phyloP scores from a whole-genome alignment of 2,113 vertebrate genomes.

The Puntigrus tetrazona region DNA sequence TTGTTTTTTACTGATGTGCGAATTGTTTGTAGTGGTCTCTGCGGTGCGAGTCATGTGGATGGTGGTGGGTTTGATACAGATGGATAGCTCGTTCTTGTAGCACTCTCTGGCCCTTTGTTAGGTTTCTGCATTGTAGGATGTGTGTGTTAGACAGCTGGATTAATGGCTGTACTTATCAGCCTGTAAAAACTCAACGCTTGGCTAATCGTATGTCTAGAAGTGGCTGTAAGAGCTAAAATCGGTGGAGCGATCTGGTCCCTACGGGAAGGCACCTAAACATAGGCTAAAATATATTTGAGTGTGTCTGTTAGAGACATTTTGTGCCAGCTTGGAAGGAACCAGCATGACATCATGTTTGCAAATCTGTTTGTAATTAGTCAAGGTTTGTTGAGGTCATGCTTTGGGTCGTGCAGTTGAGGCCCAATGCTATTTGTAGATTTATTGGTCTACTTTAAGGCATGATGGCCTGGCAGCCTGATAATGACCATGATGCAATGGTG shows the following conservation, averaged over 20 bases:
- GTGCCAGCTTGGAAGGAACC: slow-evolving; percentile 5
- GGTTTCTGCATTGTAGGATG: slow-evolving; percentile 51
- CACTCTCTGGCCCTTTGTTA: slow-evolving; percentile 38
- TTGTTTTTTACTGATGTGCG: neutral
- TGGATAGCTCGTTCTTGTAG: slow-evolving; percentile 40
- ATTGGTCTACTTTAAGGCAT: slow-evolving; percentile 9
- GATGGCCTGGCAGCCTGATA: neutral
- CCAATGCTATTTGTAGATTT: slow-evolving; percentile 42
- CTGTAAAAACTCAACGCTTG: slow-evolving; percentile 46
- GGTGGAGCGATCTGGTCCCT: slow-evolving; percentile 29
- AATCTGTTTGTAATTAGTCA: slow-evolving; percentile 33
- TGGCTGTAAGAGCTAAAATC: slow-evolving; percentile 27
- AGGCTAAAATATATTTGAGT: neutral
- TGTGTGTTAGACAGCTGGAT: slow-evolving; percentile 45
- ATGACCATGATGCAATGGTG: slow-evolving; percentile 24
- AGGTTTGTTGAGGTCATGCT: slow-evolving; percentile 32
- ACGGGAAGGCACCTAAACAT: slow-evolving; percentile 39
- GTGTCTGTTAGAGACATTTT: neutral
- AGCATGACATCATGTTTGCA: slow-evolving; percentile 43
- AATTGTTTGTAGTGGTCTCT: slow-evolving; percentile 12
- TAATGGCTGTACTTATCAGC: slow-evolving; percentile 44
- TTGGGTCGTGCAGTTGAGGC: neutral
- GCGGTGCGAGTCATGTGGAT: neutral
- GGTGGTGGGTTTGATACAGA: slow-evolving; percentile 40
- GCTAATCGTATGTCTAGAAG: slow-evolving; percentile 30